Base-by-base conservation (phyloP, 2,113 vertebrate genomes). In the Hemichromis elongatus region DNA sequence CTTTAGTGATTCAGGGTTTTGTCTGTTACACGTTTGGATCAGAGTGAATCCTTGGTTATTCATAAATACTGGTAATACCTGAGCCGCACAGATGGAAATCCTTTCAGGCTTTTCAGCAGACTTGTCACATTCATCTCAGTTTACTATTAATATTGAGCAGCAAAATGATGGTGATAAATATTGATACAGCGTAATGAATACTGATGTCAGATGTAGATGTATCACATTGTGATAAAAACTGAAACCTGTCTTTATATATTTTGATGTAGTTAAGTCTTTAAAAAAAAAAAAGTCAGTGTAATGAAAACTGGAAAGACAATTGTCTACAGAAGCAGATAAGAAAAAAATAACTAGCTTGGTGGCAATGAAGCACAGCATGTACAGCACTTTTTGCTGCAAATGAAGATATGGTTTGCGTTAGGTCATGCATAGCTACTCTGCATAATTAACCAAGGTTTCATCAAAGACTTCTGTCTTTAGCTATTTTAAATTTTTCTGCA, bases 1-100 rank as follows among this genome's bases (percentile, higher is more conserved):
- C 77, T 78, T 86, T 47, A 77, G 66, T 77, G 80, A 88, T 63
- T 90, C 70, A 37, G 77, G 80, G 55, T n/a, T 89, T 87, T 81
- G 81, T 90, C 77, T 92, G 12, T 12, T 4, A 45, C 50, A 75
- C 18, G 37, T 85, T 59, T 82, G 30, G 56, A 73, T 53, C 21
- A 11, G n/a, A 68, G 52, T 16, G 21, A 52, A 75, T 79, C 89
- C 81, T 80, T 55, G 55, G 45, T 79, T 81, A 35, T 81, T 90
- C 82, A 80, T 84, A 85, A 88, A 92, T 83, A 54, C 70, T n/a
- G 33, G 9, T 79, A 70, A 80, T 57, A 80, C 82, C 56, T 79
- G 79, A 78, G 13, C 10, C 55, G 24, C 10, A 50, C 50, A 11
- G 63, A 56, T 28, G 87, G 47, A 80, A 89, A 75, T 57, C 77